Percentiles rank a stretch among this genome's conserved stretches.
These are phyloP conservation scores for Flexamia atlantica DNA, from an alignment of 2,888 invertebrate genomes.

Conservation along the genomic window DNA sequence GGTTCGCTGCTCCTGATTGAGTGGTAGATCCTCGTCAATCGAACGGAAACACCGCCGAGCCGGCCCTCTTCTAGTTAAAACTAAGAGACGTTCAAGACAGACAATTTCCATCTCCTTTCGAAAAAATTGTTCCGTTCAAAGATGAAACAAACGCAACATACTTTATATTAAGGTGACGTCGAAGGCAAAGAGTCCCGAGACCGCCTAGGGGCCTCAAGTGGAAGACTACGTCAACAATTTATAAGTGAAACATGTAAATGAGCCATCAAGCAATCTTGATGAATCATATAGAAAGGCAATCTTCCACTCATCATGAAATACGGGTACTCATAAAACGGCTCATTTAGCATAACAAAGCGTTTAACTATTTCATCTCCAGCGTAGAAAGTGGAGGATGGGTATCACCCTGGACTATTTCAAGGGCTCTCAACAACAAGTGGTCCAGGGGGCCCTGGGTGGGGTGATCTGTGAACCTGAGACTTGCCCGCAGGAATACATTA, in stretches of 20 bases:
- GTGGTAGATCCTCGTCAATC: neutral
- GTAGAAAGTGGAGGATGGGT: neutral
- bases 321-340: neutral
- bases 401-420: neutral
- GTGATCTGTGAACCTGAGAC: constrained; percentile 21
- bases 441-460: neutral
- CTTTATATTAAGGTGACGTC: too few relatives aligned
- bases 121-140: too few relatives aligned
- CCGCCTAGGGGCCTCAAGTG: too few relatives aligned
- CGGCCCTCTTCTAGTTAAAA: too few relatives aligned
- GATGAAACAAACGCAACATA: too few relatives aligned
- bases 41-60: too few relatives aligned
- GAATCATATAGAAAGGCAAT: neutral
- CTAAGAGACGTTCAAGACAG: too few relatives aligned
- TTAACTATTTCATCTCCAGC: neutral
- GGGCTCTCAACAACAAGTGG: constrained; percentile 2
- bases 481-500: constrained; percentile 37
- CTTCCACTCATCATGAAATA: neutral
- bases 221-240: too few relatives aligned
- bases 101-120: too few relatives aligned
- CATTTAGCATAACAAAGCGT: neutral
- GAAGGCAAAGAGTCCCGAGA: too few relatives aligned
- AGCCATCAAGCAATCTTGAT: neutral
- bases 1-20: constrained; percentile 3
- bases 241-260: too few relatives aligned